phyloP scores from a whole-genome alignment of 2,888 invertebrate genomes.

The Caenorhabditis zanzibari region DNA sequence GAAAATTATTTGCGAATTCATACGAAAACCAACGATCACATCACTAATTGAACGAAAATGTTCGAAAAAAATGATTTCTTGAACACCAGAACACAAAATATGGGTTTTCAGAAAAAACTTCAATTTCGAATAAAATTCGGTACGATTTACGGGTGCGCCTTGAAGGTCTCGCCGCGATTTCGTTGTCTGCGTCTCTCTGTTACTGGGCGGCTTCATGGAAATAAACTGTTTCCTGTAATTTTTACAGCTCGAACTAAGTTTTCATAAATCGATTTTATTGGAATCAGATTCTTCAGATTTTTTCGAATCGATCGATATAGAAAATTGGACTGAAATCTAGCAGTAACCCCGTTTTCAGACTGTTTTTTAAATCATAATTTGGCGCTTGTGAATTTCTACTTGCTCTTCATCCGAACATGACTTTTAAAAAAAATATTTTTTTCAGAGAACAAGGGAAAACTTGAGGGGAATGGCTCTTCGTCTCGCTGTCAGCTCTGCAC shows the following conservation, averaged over 20 bases:
- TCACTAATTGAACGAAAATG: neutral
- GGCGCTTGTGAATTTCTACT: too few species aligned
- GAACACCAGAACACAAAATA: neutral
- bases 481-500: slow-evolving; percentile 65
- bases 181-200: slow-evolving; percentile 47
- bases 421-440: slow-evolving; percentile 7
- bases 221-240: slow-evolving; percentile 39
- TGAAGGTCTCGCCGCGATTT: slow-evolving; percentile 66
- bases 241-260: neutral
- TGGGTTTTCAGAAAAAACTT: neutral
- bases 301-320: slow-evolving; percentile 28
- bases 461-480: slow-evolving; percentile 70
- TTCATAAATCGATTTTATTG: neutral
- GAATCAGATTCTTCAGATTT: neutral
- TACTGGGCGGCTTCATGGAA: slow-evolving; percentile 65
- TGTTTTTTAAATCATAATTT: too few species aligned
- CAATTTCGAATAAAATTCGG: slow-evolving; percentile 10
- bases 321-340: too few species aligned
- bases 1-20: too few species aligned
- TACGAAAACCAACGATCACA: too few species aligned
- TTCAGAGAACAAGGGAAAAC: slow-evolving; percentile 68
- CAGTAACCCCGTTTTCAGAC: too few species aligned
- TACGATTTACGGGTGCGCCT: slow-evolving; percentile 63
- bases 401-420: too few species aligned
- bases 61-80: too few species aligned